phyloP scores from a whole-genome alignment of 2,113 vertebrate species.

The Pungitius pungitius region DNA sequence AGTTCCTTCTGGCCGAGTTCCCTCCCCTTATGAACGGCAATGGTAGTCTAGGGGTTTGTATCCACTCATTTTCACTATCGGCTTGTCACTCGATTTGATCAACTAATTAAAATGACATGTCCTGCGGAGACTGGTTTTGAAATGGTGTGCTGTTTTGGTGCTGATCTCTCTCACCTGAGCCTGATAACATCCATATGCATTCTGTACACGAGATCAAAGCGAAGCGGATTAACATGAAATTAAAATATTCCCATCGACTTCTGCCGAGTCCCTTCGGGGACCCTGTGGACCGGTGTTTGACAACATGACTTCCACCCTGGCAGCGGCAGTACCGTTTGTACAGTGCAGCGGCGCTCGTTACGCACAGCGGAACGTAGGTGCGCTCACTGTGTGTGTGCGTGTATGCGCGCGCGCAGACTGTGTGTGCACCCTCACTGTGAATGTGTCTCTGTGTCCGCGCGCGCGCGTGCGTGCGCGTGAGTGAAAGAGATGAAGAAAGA shows the following conservation, averaged over 20 bases:
- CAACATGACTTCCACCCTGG: slow-evolving; percentile 18
- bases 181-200: slow-evolving; percentile 30
- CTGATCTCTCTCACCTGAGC: slow-evolving; percentile 41
- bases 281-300: slow-evolving; percentile 36
- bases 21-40: neutral
- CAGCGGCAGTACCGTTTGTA: slow-evolving; percentile 47
- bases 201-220: slow-evolving; percentile 40
- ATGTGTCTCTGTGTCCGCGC: slow-evolving; percentile 13
- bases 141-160: neutral
- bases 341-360: slow-evolving; percentile 66
- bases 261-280: slow-evolving; percentile 39
- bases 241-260: slow-evolving; percentile 48
- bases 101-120: slow-evolving; percentile 1
- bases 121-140: neutral
- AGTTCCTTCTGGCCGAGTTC: slow-evolving; percentile 34
- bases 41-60: fast-evolving
- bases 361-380: slow-evolving; percentile 35
- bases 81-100: neutral
- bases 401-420: slow-evolving; percentile 7
- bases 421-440: neutral
- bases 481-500: neutral
- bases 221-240: slow-evolving; percentile 62
- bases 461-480: slow-evolving; percentile 4
- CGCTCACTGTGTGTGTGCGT: neutral
- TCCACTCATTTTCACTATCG: neutral